Conservation (phyloP, 2,797 vertebrate species). For the Percopsis omiscomaycus region DNA sequence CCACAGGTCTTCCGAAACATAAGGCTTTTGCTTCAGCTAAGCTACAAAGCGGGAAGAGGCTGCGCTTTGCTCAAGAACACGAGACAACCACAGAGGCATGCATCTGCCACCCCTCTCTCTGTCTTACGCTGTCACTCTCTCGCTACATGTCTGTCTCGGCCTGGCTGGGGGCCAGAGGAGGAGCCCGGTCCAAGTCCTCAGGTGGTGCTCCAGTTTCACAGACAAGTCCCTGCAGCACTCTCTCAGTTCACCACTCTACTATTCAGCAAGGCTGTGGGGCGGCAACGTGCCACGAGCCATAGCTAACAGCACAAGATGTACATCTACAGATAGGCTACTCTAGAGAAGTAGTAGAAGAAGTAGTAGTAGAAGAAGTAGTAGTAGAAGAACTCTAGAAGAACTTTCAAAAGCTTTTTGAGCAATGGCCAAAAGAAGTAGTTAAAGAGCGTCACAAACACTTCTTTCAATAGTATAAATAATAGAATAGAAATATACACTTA, state of each 20-base stretch:
- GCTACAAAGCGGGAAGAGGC: too few relatives aligned
- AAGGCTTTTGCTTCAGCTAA: too few relatives aligned
- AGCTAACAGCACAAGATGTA: not conserved
- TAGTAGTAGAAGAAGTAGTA: too few relatives aligned
- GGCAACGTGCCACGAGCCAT: not conserved
- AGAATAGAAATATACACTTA: too few relatives aligned
- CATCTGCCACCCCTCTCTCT: slow-evolving; percentile 34
- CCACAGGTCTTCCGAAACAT: too few relatives aligned
- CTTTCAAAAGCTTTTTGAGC: too few relatives aligned
- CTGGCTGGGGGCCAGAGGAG: slow-evolving; percentile 51
- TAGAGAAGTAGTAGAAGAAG: too few relatives aligned
- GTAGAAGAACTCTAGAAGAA: too few relatives aligned
- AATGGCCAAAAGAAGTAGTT: too few relatives aligned
- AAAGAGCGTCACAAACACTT: too few relatives aligned
- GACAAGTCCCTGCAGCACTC: slow-evolving; percentile 34
- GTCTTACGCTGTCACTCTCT: slow-evolving; percentile 15
- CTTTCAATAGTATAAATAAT: too few relatives aligned
- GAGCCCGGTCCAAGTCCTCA: slow-evolving; percentile 30
- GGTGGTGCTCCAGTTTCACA: slow-evolving; percentile 16
- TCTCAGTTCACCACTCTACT: slow-evolving; percentile 8
- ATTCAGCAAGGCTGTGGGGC: not conserved
- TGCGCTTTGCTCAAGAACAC: too few relatives aligned
- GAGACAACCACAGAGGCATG: slow-evolving; percentile 6
- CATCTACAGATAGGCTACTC: not conserved
- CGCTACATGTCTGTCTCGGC: slow-evolving; percentile 16